A percentile compares a stretch with the other conserved stretches of the same genome.
phyloP scores from a whole-genome alignment of 2,797 vertebrate genomes.

The Vireo griseus region DNA sequence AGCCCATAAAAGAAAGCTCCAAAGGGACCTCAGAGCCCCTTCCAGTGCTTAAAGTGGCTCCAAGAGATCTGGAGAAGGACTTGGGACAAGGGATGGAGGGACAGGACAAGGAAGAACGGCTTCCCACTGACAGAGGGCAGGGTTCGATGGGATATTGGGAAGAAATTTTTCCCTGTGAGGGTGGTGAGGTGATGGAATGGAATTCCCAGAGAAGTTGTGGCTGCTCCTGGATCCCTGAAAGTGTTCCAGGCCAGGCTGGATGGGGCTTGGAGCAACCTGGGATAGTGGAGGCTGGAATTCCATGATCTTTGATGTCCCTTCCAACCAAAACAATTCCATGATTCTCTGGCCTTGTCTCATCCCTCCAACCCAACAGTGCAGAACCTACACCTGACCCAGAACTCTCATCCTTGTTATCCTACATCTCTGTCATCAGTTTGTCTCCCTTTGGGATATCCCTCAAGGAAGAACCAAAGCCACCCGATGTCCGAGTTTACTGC shows the following conservation, averaged over 20 bases:
- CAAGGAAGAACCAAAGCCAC: neutral
- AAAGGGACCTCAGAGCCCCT: neutral
- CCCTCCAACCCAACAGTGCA: fast-evolving
- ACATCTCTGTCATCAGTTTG: fast-evolving
- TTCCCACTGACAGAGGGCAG: neutral
- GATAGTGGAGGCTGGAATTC: neutral
- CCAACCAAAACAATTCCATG: neutral
- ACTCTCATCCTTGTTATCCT: neutral
- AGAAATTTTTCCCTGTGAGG: neutral
- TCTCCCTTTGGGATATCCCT: neutral
- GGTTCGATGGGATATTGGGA: neutral
- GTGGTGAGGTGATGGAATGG: neutral
- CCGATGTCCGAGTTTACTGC: fast-evolving
- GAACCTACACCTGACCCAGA: neutral
- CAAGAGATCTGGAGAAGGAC: neutral
- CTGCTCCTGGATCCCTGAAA: neutral
- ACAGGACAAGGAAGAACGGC: neutral
- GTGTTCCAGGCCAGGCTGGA: neutral
- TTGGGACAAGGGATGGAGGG: neutral
- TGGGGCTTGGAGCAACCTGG: neutral
- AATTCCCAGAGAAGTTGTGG: neutral
- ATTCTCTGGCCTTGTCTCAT: neutral
- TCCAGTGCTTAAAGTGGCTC: neutral
- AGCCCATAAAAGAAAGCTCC: neutral
- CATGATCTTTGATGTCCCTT: neutral